phyloP scores from a whole-genome alignment of 2,113 vertebrate genomes.

The Cebus imitator region DNA sequence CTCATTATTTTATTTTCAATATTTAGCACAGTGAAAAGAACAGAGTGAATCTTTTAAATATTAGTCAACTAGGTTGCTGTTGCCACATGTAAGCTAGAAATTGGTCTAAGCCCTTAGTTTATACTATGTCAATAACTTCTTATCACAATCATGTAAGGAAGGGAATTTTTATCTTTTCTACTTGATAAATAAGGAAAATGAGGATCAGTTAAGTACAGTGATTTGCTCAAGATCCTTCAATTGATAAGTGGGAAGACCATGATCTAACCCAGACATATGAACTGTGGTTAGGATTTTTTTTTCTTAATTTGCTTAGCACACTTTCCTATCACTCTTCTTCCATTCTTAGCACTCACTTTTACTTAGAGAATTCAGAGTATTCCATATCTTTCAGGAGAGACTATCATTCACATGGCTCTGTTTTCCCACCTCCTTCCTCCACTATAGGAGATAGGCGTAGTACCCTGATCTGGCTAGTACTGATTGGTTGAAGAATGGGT shows the following conservation, averaged over 20 bases:
- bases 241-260: background rate
- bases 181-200: background rate
- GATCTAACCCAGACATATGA: background rate
- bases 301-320: background rate
- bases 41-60: background rate
- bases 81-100: background rate
- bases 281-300: background rate
- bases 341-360: background rate
- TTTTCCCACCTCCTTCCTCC: background rate
- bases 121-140: background rate
- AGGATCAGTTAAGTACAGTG: background rate
- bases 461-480: background rate
- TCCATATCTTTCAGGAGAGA: background rate
- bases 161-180: background rate
- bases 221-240: background rate
- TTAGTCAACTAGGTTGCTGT: background rate
- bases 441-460: background rate
- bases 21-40: background rate
- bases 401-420: background rate
- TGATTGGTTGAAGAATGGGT: background rate
- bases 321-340: background rate
- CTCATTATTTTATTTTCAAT: background rate
- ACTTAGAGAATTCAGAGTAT: conserved; percentile 9
- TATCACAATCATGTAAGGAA: background rate
- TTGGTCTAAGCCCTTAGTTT: background rate